A percentile compares a stretch with the other conserved stretches of the same genome.
Evolutionary conservation across 2,113 vertebrate genomes (phyloP).

Genomic region (Anseranas semipalmata): DNA sequence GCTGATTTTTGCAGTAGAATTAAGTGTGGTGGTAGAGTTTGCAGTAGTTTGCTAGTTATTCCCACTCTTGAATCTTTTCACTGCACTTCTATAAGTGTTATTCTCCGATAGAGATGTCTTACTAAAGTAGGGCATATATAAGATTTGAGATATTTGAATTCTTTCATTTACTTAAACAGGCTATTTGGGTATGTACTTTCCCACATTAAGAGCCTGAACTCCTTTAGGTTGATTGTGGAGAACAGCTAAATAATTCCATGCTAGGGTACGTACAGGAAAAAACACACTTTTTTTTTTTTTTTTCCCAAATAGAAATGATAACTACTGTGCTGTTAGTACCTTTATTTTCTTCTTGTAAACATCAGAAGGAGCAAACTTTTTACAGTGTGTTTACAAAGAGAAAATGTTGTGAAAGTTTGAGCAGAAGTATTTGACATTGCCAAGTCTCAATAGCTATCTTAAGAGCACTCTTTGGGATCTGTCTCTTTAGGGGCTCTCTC

Average conservation of each 20-base stretch:
- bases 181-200: background rate
- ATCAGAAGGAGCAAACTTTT: background rate
- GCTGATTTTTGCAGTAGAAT: conserved; percentile 61
- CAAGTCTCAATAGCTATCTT: background rate
- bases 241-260: background rate
- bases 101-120: background rate
- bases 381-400: background rate
- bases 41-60: conserved; percentile 1
- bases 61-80: background rate
- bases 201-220: background rate
- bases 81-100: background rate
- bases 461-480: background rate
- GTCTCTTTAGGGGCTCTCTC: background rate
- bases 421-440: background rate
- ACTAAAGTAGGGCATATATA: background rate
- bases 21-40: background rate
- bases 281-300: background rate
- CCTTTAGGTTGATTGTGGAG: background rate
- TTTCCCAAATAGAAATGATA: background rate
- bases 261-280: background rate
- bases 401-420: background rate
- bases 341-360: background rate
- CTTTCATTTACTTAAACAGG: background rate
- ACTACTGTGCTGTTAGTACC: background rate
- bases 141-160: background rate